phyloP scores from a whole-genome alignment of 37 sponge, comb jelly and placozoan genomes.

The Aphrocallistes beatrix region DNA sequence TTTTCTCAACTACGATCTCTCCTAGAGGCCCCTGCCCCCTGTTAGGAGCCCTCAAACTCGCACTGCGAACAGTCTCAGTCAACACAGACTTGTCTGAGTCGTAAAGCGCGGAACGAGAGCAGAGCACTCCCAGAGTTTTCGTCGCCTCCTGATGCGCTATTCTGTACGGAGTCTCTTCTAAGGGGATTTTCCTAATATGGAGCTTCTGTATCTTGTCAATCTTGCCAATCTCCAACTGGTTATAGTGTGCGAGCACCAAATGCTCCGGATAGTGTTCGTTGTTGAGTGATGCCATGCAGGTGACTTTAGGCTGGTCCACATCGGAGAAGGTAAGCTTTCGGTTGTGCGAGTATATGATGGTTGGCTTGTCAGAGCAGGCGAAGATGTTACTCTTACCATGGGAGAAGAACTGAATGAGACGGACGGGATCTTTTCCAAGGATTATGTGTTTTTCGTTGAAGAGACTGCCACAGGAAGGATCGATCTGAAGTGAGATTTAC shows the following conservation, averaged over 20 bases:
- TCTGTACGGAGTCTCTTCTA: slow-evolving; percentile 55
- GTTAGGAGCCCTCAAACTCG: background rate
- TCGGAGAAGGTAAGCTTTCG: slow-evolving; percentile 83
- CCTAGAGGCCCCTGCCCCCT: background rate
- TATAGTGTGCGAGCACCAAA: slow-evolving; percentile 59
- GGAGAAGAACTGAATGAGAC: slow-evolving; percentile 48
- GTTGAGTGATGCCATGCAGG: slow-evolving; percentile 70
- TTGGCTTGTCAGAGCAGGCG: slow-evolving; percentile 88
- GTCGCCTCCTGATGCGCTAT: background rate
- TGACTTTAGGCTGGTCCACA: slow-evolving; percentile 81
- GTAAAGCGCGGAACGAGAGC: background rate
- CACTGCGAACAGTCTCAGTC: background rate
- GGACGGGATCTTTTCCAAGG: slow-evolving; percentile 71
- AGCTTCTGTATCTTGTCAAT: slow-evolving; percentile 89
- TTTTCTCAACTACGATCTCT: background rate
- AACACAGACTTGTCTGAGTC: background rate
- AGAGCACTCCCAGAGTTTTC: background rate
- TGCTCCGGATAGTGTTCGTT: slow-evolving; percentile 65
- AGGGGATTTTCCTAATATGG: slow-evolving; percentile 70
- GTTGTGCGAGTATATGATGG: slow-evolving; percentile 77
- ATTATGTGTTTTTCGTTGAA: slow-evolving; percentile 22
- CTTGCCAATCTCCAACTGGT: slow-evolving; percentile 64
- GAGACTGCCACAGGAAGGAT: background rate
- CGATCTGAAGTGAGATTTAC: background rate
- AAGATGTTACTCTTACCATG: slow-evolving; percentile 56